Conservation (phyloP, 2,888 invertebrate genomes). For the Azorinus chamasolen region DNA sequence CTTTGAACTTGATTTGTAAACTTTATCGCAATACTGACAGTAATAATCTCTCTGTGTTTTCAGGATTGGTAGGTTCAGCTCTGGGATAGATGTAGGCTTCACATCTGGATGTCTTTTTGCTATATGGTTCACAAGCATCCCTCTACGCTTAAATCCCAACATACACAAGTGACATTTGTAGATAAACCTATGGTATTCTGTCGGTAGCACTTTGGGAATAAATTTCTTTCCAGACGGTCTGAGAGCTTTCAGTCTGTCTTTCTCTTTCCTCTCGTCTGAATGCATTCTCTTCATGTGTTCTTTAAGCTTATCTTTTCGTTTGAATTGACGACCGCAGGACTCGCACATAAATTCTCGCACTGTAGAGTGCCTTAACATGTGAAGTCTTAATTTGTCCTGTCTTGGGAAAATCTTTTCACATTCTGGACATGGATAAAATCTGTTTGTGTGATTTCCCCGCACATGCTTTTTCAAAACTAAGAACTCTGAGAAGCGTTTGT, state of each 20-base stretch:
- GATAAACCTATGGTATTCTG: slow-evolving; percentile 91
- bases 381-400: slow-evolving; percentile 91
- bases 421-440: slow-evolving; percentile 90
- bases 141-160: slow-evolving; percentile 93
- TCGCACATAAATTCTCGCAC: slow-evolving; percentile 91
- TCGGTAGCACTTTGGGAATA: slow-evolving; percentile 89
- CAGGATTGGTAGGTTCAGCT: slow-evolving; percentile 92
- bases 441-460: slow-evolving; percentile 91
- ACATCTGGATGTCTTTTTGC: slow-evolving; percentile 90
- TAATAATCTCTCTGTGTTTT: slow-evolving; percentile 93
- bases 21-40: slow-evolving; percentile 93
- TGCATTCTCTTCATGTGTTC: slow-evolving; percentile 92
- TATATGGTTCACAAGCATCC: slow-evolving; percentile 94
- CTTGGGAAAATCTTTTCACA: slow-evolving; percentile 91
- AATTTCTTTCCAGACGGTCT: slow-evolving; percentile 87
- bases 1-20: slow-evolving; percentile 94
- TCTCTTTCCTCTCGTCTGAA: slow-evolving; percentile 87
- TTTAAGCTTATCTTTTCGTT: slow-evolving; percentile 90
- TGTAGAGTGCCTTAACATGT: slow-evolving; percentile 90
- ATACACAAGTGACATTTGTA: slow-evolving; percentile 93
- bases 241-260: slow-evolving; percentile 64
- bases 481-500: slow-evolving; percentile 90
- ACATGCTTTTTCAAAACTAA: slow-evolving; percentile 92
- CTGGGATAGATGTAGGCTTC: slow-evolving; percentile 89
- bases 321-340: slow-evolving; percentile 92